Evolutionary conservation across 2,797 vertebrate genomes (phyloP).

Genomic region (Arremon brunneinucha): DNA sequence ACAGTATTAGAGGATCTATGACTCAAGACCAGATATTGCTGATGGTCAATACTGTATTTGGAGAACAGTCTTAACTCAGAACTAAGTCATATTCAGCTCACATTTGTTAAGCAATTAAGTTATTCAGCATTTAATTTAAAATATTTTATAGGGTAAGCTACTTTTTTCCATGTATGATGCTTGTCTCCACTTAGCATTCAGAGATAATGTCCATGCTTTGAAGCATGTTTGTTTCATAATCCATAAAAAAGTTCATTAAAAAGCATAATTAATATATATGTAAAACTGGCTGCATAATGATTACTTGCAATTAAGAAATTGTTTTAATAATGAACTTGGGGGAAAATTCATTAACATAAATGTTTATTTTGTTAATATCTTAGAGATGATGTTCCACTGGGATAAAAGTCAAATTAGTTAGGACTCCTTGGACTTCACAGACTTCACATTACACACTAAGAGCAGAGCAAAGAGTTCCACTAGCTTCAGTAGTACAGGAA

Average conservation of each 20-base stretch:
- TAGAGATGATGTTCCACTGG: not conserved
- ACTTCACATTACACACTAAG: not conserved
- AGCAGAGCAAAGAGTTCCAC: not conserved
- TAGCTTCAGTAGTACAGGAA: not conserved
- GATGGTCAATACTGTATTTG: not conserved
- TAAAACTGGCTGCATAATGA: not conserved
- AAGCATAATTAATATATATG: not conserved
- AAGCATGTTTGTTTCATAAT: not conserved
- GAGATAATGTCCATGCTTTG: not conserved
- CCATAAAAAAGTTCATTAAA: not conserved
- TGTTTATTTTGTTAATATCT: slow-evolving; percentile 35
- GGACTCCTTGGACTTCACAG: not conserved
- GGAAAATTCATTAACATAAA: slow-evolving; percentile 33
- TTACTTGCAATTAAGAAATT: slow-evolving; percentile 33
- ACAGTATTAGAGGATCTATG: not conserved
- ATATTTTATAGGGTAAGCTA: not conserved
- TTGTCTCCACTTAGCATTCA: not conserved
- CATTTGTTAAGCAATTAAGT: not conserved
- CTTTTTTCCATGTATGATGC: not conserved
- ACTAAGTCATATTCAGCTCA: not conserved
- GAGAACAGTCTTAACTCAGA: not conserved
- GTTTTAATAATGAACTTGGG: slow-evolving; percentile 22
- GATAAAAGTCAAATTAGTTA: not conserved
- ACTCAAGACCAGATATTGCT: not conserved
- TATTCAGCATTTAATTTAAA: not conserved